Conservation (phyloP, 1,140 invertebrate species). For the Littorina saxatilis region DNA sequence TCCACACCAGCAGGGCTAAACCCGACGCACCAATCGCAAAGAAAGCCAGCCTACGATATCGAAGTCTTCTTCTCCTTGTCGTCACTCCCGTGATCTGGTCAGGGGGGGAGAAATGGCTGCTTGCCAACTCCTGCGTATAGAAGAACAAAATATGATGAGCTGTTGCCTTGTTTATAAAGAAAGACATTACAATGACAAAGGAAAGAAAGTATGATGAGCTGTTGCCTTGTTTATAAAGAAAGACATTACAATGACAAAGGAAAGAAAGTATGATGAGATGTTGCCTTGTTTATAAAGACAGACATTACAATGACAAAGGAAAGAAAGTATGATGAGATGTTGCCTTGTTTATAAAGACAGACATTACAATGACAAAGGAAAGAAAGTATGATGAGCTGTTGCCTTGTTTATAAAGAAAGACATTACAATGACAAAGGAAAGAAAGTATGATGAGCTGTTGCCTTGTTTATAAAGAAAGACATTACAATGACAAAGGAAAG, state of each 20-base stretch:
- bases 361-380: too few species aligned
- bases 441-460: too few species aligned
- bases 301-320: too few species aligned
- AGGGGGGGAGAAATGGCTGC: constrained; percentile 39
- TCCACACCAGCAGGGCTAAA: constrained; percentile 41
- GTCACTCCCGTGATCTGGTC: constrained; percentile 35
- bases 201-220: background rate
- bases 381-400: too few species aligned
- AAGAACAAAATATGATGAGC: background rate
- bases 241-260: background rate
- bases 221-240: background rate
- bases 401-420: too few species aligned
- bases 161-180: background rate
- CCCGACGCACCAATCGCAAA: constrained; percentile 9
- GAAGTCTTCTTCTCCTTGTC: background rate
- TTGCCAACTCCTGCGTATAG: constrained; percentile 37
- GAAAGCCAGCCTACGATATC: constrained; percentile 19
- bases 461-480: too few species aligned
- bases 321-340: too few species aligned
- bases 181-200: too few species aligned
- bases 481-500: too few species aligned
- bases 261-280: background rate
- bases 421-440: too few species aligned
- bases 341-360: too few species aligned
- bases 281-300: background rate